Conservation (phyloP, 2,888 invertebrate genomes). For the Ectemnius lituratus region DNA sequence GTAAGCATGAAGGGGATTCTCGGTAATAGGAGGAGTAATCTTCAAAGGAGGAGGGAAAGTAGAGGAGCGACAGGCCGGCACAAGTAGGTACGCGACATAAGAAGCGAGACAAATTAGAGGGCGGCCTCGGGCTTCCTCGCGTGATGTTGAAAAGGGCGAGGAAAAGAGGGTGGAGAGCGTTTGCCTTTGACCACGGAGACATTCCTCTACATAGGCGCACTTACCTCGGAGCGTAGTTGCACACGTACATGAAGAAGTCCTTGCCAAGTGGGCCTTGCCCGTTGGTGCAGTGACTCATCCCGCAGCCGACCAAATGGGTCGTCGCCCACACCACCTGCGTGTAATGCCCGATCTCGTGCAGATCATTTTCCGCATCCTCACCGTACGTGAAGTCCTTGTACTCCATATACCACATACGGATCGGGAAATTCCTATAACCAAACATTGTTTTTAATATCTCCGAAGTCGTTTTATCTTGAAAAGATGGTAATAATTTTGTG, state of each 20-base stretch:
- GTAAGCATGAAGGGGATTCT: too few relatives aligned
- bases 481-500: too few relatives aligned
- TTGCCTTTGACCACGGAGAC: neutral
- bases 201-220: conserved; percentile 68
- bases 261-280: conserved; percentile 80
- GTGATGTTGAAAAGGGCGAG: conserved; percentile 16
- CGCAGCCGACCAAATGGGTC: conserved; percentile 88
- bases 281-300: conserved; percentile 84
- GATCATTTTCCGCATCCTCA: conserved; percentile 79
- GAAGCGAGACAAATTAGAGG: too few relatives aligned
- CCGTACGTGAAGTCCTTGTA: conserved; percentile 87
- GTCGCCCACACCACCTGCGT: conserved; percentile 92
- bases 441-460: too few relatives aligned
- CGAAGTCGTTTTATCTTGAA: too few relatives aligned
- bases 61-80: neutral
- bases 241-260: conserved; percentile 88
- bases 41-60: neutral
- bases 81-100: neutral
- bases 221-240: conserved; percentile 92
- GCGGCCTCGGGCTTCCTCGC: too few relatives aligned
- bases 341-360: conserved; percentile 86
- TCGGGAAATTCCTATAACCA: conserved; percentile 84
- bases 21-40: too few relatives aligned
- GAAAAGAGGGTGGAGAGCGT: neutral
- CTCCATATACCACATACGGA: conserved; percentile 89